phyloP scores from a whole-genome alignment of 2,888 invertebrate genomes.

The Trachelus stipa region DNA sequence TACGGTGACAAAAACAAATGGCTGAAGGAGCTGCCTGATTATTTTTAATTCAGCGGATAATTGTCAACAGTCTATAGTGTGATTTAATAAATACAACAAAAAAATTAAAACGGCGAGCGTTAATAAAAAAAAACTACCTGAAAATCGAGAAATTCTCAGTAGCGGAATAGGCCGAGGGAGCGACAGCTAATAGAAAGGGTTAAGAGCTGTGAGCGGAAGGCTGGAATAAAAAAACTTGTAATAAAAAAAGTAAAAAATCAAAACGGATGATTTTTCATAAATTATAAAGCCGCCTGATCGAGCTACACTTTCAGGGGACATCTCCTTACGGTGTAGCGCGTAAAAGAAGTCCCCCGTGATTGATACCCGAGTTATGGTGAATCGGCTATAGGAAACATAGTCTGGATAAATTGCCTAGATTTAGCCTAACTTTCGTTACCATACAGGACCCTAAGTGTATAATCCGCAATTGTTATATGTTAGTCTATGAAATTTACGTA shows the following conservation, averaged over 20 bases:
- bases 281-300: no score
- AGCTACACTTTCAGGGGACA: no score
- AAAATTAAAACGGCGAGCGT: background rate
- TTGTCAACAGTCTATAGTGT: background rate
- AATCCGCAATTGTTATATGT: background rate
- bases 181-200: background rate
- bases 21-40: background rate
- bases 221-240: background rate
- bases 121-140: background rate
- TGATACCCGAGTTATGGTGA: no score
- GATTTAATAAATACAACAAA: background rate
- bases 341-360: no score
- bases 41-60: background rate
- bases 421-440: background rate
- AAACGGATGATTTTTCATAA: no score
- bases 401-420: background rate
- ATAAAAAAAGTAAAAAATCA: background rate
- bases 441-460: background rate
- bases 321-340: no score
- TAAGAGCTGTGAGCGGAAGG: background rate
- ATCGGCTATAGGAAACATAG: background rate
- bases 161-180: background rate
- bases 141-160: background rate
- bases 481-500: background rate
- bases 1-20: background rate